Conservation (phyloP, 2,888 invertebrate species). For the Leptinotarsa rubiginosa region DNA sequence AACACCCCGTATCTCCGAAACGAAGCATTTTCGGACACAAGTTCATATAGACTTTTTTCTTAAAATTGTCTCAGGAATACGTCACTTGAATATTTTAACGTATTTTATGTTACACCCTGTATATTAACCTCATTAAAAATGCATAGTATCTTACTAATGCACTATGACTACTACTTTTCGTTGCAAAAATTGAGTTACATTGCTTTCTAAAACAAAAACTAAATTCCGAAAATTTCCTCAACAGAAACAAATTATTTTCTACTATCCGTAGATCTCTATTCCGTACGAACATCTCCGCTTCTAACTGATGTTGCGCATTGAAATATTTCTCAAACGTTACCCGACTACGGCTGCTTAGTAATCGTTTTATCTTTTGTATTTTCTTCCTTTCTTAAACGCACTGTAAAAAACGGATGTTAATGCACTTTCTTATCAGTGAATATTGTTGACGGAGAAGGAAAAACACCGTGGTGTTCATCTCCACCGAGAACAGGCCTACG, state of each 20-base stretch:
- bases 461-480: conserved; percentile 5
- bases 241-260: not conserved
- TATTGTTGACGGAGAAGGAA: conserved; percentile 20
- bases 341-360: not conserved
- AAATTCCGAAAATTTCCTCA: not conserved
- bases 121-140: no score
- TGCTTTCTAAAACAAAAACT: no score
- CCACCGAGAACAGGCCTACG: conserved; percentile 6
- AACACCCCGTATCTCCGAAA: no score
- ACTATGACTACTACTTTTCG: no score
- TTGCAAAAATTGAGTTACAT: no score
- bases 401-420: conserved; percentile 9
- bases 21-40: no score
- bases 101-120: no score
- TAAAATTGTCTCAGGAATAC: no score
- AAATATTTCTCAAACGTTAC: conserved; percentile 5
- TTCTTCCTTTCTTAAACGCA: conserved; percentile 3
- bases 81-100: no score
- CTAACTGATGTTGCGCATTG: conserved; percentile 1
- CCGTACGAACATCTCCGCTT: not conserved
- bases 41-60: no score
- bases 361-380: conserved; percentile 10
- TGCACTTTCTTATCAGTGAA: conserved; percentile 13
- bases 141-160: no score
- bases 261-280: conserved; percentile 4